A percentile compares a stretch with the other conserved stretches of the same genome.
These are phyloP conservation scores for Andricus curvator DNA, from an alignment of 2,888 invertebrate genomes.

Conservation along the genomic window DNA sequence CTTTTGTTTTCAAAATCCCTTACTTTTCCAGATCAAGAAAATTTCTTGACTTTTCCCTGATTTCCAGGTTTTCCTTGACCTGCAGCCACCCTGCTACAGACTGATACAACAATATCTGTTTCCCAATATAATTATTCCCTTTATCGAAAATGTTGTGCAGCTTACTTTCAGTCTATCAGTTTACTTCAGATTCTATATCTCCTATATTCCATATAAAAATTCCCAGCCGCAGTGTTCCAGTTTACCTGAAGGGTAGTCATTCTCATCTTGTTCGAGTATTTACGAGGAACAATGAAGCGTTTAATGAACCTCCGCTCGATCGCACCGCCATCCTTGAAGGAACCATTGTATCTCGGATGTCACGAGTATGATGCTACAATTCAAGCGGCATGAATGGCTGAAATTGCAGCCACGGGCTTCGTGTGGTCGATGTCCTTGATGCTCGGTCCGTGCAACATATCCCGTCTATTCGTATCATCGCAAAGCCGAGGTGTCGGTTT, in stretches of 20 bases:
- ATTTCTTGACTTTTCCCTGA: too few relatives aligned
- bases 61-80: too few relatives aligned
- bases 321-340: conserved; percentile 53
- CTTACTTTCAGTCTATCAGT: background rate
- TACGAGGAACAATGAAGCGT: conserved; percentile 61
- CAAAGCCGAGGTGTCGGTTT: conserved; percentile 22
- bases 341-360: conserved; percentile 32
- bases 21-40: too few relatives aligned
- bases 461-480: conserved; percentile 9
- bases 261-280: conserved; percentile 50
- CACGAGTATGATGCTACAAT: conserved; percentile 32
- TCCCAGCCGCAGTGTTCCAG: background rate
- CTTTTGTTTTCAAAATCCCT: too few relatives aligned
- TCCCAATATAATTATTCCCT: too few relatives aligned
- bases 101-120: too few relatives aligned
- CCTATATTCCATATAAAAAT: background rate
- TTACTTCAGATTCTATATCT: background rate
- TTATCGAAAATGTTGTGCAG: too few relatives aligned
- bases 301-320: conserved; percentile 60
- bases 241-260: background rate
- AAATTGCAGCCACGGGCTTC: conserved; percentile 30
- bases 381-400: conserved; percentile 36
- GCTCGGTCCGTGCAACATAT: conserved; percentile 12
- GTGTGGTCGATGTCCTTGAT: conserved; percentile 8
- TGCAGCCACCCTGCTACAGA: too few relatives aligned